phyloP scores from a whole-genome alignment of 2,888 invertebrate genomes.

The Strigamia transsilvanica region DNA sequence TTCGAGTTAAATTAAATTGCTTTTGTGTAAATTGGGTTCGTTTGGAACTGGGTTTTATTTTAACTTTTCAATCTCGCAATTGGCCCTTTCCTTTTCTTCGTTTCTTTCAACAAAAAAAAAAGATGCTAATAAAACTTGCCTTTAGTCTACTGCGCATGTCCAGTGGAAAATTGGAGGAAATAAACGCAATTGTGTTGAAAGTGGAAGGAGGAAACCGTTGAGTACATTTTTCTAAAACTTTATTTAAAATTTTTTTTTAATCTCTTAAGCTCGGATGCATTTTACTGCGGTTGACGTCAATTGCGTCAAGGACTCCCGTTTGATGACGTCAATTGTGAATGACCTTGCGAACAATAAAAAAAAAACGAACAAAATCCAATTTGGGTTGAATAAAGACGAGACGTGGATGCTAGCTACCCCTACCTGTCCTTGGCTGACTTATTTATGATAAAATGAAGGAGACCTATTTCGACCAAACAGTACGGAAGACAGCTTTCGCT shows the following conservation, averaged over 20 bases:
- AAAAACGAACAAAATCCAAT: slow-evolving; percentile 12
- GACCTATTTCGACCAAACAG: neutral
- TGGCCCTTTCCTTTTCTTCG: neutral
- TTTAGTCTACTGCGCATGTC: too few relatives aligned
- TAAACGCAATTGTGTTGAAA: too few relatives aligned
- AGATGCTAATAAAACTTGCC: neutral
- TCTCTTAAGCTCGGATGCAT: neutral
- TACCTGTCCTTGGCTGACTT: slow-evolving; percentile 14
- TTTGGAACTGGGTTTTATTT: neutral
- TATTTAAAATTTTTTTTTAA: neutral
- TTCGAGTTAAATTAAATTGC: neutral
- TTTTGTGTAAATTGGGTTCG: neutral
- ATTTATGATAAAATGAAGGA: neutral
- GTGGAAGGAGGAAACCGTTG: neutral
- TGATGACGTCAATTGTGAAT: slow-evolving; percentile 28
- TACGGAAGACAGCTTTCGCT: too few relatives aligned
- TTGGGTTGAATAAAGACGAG: slow-evolving; percentile 22
- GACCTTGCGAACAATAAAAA: slow-evolving; percentile 16
- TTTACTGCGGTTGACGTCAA: slow-evolving; percentile 11
- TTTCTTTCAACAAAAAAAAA: too few relatives aligned
- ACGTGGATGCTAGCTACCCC: slow-evolving; percentile 1
- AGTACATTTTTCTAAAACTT: neutral
- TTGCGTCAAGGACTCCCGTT: slow-evolving; percentile 16
- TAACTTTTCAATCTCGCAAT: slow-evolving; percentile 24
- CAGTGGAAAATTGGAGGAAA: too few relatives aligned